Base-by-base conservation (phyloP, 1,140 invertebrate genomes). In the Gonatopus flavifemur region DNA sequence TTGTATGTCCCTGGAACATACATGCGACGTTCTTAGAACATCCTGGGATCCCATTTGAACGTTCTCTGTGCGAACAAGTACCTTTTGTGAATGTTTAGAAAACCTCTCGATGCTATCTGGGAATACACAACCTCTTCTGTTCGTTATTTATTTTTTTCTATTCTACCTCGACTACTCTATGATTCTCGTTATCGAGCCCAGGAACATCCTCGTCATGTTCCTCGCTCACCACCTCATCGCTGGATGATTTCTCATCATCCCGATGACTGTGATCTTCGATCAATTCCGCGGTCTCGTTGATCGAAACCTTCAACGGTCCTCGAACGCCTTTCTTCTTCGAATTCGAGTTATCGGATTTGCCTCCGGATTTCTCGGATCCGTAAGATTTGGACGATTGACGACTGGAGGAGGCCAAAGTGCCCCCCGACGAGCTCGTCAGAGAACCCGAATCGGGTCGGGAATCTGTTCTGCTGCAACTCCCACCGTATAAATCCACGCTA, bases 281-380 rank as follows among this genome's bases (percentile, higher is more conserved):
- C 0, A 77, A 59, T 59, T 82, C 76, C 3, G 80, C 76, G 1
- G 71, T 81, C 44, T 82, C 81, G 49, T 82, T 82, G 21, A 82
- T 82, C 0, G 81, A 82, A 2, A 82, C 81, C 31, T 74, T 70
- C 0, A 77, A 54, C 3, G 67, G 58, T 21, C 67, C 64, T 1
- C 73, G 62, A 39, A 73, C 76, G 59, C 40, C 63, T 74, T 62
- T 76, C n/a, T 69, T 79, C 31, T 71, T 74, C 8, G 47, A 44
- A 8, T 40, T 51, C 6, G 38, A 58, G 9, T 22, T n/a, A 18
- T 61, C 58, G 9, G 56, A 55, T 33, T 70, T 67, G 3, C 4
- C 8, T 19, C 32, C 40, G 0, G 64, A 61, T 49, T 70, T 76
- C 47, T 57, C 57, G 3, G 66, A 71, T 13, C 32, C 54, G 8